Evolutionary conservation across 2,888 invertebrate species (phyloP).

Genomic region (Acleris sparsana): DNA sequence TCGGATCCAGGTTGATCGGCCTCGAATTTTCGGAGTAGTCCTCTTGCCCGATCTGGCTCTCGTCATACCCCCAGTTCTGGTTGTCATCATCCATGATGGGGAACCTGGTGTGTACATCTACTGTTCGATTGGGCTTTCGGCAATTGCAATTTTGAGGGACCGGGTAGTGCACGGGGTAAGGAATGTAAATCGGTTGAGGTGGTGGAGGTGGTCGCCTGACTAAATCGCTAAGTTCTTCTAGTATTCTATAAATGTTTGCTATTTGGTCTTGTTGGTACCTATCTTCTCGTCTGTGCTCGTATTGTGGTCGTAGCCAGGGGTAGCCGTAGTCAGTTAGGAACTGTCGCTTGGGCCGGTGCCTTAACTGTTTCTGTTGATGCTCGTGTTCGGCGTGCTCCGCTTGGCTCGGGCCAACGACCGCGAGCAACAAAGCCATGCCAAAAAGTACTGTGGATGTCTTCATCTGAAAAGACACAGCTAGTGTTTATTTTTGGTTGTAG

Average conservation of each 20-base stretch:
- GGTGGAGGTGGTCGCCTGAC: slow-evolving; percentile 53
- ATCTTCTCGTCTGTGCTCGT: slow-evolving; percentile 57
- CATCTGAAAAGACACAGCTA: slow-evolving; percentile 60
- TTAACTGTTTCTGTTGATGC: slow-evolving; percentile 44
- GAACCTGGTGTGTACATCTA: slow-evolving; percentile 50
- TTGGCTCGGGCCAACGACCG: slow-evolving; percentile 54
- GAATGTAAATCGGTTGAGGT: slow-evolving; percentile 69
- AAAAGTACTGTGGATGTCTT: slow-evolving; percentile 52
- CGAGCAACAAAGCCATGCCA: slow-evolving; percentile 51
- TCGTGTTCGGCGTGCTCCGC: slow-evolving; percentile 48
- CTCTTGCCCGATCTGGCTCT: slow-evolving; percentile 44
- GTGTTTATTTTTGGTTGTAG: not conserved
- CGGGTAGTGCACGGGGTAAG: slow-evolving; percentile 61
- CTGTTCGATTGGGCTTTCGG: slow-evolving; percentile 38
- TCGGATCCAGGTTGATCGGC: slow-evolving; percentile 63
- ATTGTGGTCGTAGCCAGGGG: slow-evolving; percentile 49
- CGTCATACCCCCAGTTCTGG: slow-evolving; percentile 62
- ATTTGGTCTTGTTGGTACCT: slow-evolving; percentile 56
- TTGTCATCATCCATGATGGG: slow-evolving; percentile 60
- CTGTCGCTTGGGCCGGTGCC: slow-evolving; percentile 53
- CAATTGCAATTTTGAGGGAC: slow-evolving; percentile 51
- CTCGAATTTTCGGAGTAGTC: slow-evolving; percentile 54
- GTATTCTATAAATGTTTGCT: slow-evolving; percentile 56
- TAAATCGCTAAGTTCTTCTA: slow-evolving; percentile 62
- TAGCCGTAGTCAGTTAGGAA: slow-evolving; percentile 62